A percentile compares a stretch with the other conserved stretches of the same genome.
Evolutionary conservation across 1,140 invertebrate genomes (phyloP).

Genomic region (Drosophila micromelanica): DNA sequence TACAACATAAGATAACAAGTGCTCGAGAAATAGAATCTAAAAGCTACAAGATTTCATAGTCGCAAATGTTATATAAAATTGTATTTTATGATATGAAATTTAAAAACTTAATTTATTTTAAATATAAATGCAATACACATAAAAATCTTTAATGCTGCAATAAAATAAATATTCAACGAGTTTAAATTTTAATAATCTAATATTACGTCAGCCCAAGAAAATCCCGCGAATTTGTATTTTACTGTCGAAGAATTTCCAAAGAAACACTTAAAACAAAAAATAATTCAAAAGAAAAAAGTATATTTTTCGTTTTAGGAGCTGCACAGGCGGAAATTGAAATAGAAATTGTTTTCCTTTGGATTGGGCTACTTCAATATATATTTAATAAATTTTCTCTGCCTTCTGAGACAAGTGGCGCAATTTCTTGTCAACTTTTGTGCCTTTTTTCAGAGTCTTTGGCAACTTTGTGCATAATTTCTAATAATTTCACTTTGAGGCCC

Average conservation of each 20-base stretch:
- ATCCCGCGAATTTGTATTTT: too few relatives aligned
- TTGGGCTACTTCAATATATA: constrained; percentile 9
- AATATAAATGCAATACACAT: too few relatives aligned
- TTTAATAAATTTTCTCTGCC: constrained; percentile 12
- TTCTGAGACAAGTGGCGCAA: constrained; percentile 1
- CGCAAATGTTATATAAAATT: too few relatives aligned
- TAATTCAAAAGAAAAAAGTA: neutral
- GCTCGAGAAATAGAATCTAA: too few relatives aligned
- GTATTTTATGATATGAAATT: too few relatives aligned
- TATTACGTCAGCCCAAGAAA: too few relatives aligned
- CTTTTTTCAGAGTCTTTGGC: constrained; percentile 6
- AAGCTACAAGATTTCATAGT: too few relatives aligned
- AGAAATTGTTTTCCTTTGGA: constrained; percentile 8
- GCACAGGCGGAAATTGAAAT: constrained; percentile 2
- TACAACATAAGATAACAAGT: too few relatives aligned
- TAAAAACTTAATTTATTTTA: too few relatives aligned
- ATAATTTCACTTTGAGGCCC: constrained; percentile 35
- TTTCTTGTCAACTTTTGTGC: constrained; percentile 13
- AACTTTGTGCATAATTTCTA: constrained; percentile 48
- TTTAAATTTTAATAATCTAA: too few relatives aligned
- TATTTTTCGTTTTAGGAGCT: neutral
- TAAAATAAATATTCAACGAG: too few relatives aligned
- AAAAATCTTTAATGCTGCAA: too few relatives aligned
- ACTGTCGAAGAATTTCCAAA: neutral
- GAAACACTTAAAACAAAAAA: neutral